Percentiles rank a stretch among this genome's conserved stretches.
phyloP scores from a whole-genome alignment of 2,888 invertebrate genomes.

The Iselma pallidipennis region DNA sequence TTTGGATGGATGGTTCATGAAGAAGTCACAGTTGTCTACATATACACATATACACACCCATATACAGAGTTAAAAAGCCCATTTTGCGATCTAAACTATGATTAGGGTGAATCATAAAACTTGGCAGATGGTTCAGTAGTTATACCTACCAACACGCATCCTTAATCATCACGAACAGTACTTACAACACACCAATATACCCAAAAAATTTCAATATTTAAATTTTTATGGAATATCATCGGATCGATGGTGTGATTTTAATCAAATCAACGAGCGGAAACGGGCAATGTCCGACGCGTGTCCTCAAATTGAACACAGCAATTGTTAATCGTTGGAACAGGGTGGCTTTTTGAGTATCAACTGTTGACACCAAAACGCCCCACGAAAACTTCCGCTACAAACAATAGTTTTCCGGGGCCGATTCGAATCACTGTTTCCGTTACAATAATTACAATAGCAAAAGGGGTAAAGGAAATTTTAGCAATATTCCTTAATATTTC shows the following conservation, averaged over 20 bases:
- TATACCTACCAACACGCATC: not conserved
- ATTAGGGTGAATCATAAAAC: not conserved
- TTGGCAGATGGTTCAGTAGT: not conserved
- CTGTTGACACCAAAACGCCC: constrained; percentile 48
- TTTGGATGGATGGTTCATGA: not conserved
- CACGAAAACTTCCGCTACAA: constrained; percentile 38
- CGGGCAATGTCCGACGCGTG: constrained; percentile 35
- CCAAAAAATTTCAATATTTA: too few relatives aligned
- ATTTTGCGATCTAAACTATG: not conserved
- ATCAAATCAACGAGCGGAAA: constrained; percentile 23
- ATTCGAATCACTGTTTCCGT: constrained; percentile 1
- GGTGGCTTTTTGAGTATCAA: constrained; percentile 44
- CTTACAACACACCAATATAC: not conserved
- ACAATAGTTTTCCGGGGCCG: constrained; percentile 39
- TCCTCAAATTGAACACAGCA: constrained; percentile 39
- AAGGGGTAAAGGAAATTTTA: too few relatives aligned
- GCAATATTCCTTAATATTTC: too few relatives aligned
- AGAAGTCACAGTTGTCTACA: not conserved
- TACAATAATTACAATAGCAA: too few relatives aligned
- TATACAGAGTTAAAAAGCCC: not conserved
- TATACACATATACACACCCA: too few relatives aligned
- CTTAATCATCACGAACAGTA: not conserved
- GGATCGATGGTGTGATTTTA: not conserved
- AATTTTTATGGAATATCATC: too few relatives aligned
- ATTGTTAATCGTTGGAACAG: constrained; percentile 43